A percentile compares a stretch with the other conserved stretches of the same genome.
Evolutionary conservation across 2,797 vertebrate genomes (phyloP).

Genomic region (Streptopelia turtur): DNA sequence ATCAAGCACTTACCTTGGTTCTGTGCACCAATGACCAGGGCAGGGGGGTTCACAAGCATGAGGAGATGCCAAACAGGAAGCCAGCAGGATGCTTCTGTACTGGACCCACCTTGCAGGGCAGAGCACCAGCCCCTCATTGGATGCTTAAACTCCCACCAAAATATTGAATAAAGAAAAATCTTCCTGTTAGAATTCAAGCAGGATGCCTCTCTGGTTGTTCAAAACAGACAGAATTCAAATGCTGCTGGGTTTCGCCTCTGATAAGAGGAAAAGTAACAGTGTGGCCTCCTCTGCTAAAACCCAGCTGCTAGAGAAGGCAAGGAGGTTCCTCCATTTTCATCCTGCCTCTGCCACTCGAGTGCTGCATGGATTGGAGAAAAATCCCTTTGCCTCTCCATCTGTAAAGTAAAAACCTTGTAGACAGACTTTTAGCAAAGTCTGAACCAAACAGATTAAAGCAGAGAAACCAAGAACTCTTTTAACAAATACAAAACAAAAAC

Average conservation of each 20-base stretch:
- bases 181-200: not conserved
- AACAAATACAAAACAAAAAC: not conserved
- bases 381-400: not conserved
- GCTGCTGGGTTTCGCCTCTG: not conserved
- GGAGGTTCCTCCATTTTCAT: not conserved
- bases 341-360: not conserved
- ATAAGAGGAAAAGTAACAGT: not conserved
- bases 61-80: not conserved
- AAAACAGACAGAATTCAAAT: not conserved
- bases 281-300: not conserved
- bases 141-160: not conserved
- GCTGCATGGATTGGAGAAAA: not conserved
- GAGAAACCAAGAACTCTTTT: not conserved
- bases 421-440: not conserved
- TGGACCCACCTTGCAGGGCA: not conserved
- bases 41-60: accelerated
- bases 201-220: not conserved
- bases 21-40: accelerated
- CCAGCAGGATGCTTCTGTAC: not conserved
- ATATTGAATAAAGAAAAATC: not conserved
- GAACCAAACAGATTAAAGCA: not conserved
- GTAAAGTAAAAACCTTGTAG: not conserved
- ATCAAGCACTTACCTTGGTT: not conserved
- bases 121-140: not conserved
- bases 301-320: not conserved